These are phyloP conservation scores for Mesopsocus fuscifrons DNA, from an alignment of 2,888 invertebrate genomes.

Conservation along the genomic window DNA sequence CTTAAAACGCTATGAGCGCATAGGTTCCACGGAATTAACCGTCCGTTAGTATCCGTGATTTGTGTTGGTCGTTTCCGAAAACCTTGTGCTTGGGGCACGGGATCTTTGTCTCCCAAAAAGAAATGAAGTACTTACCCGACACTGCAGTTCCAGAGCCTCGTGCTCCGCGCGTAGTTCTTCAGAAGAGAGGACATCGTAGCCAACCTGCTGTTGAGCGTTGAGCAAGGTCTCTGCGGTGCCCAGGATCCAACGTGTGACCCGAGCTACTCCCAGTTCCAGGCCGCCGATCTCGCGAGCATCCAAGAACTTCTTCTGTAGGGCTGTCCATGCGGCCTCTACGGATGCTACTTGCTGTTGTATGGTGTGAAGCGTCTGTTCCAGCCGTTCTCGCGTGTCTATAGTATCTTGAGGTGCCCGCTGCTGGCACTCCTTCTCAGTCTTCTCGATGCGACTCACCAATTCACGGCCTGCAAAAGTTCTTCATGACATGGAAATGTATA, in stretches of 20 bases:
- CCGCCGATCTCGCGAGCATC: conserved; percentile 34
- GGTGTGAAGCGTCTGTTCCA: conserved; percentile 34
- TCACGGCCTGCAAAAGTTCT: conserved; percentile 25
- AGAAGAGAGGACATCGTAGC: conserved; percentile 49
- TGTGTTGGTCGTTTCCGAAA: too few species aligned
- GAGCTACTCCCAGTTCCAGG: conserved; percentile 42
- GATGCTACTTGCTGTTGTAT: conserved; percentile 35
- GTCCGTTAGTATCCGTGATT: too few species aligned
- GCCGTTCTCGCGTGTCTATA: conserved; percentile 35
- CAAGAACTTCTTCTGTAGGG: conserved; percentile 35
- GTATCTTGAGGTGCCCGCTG: conserved; percentile 30
- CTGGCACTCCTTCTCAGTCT: conserved; percentile 13
- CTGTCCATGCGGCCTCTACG: conserved; percentile 38
- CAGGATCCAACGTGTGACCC: conserved; percentile 59
- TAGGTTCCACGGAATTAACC: too few species aligned
- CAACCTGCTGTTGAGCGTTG: conserved; percentile 48
- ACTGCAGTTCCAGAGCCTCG: conserved; percentile 53
- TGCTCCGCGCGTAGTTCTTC: conserved; percentile 53
- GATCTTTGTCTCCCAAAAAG: too few species aligned
- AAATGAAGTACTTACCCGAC: conserved; percentile 45
- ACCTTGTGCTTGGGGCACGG: too few species aligned
- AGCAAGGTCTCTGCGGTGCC: conserved; percentile 56
- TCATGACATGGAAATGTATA: too few species aligned
- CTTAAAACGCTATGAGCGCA: too few species aligned
- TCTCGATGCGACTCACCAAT: conserved; percentile 26